phyloP scores from a whole-genome alignment of 1,140 invertebrate species.

The Metopolophium dirhodum region DNA sequence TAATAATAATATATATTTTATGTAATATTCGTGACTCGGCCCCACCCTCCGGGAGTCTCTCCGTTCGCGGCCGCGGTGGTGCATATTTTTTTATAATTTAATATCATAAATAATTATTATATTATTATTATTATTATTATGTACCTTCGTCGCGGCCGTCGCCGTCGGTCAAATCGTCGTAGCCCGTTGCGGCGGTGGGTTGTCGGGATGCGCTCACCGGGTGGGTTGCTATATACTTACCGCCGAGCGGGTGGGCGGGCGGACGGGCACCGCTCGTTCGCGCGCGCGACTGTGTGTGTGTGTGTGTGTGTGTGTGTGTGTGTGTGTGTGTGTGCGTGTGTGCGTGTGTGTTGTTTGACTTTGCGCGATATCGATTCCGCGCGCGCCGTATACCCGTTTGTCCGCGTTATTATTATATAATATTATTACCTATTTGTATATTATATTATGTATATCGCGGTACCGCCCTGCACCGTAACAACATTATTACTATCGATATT shows the following conservation, averaged over 20 bases:
- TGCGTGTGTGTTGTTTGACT: conserved; percentile 4
- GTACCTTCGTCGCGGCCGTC: neutral
- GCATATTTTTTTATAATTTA: neutral
- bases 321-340: neutral
- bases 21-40: neutral
- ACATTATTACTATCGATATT: neutral
- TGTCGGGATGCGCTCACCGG: neutral
- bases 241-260: neutral
- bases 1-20: neutral
- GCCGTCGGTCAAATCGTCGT: neutral
- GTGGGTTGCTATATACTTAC: neutral
- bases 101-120: neutral
- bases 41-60: neutral
- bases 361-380: conserved; percentile 6
- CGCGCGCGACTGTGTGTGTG: neutral
- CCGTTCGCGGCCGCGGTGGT: too few species aligned
- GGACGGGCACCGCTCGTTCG: neutral
- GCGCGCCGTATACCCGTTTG: neutral
- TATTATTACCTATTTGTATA: conserved; percentile 2
- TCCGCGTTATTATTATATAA: neutral
- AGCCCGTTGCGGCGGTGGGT: too few species aligned
- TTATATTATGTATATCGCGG: neutral
- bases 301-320: neutral
- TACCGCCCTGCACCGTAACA: neutral
- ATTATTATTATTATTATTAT: too few species aligned